Evolutionary conservation across 1,140 invertebrate genomes (phyloP).

Genomic region (Drosophila bifasciata): DNA sequence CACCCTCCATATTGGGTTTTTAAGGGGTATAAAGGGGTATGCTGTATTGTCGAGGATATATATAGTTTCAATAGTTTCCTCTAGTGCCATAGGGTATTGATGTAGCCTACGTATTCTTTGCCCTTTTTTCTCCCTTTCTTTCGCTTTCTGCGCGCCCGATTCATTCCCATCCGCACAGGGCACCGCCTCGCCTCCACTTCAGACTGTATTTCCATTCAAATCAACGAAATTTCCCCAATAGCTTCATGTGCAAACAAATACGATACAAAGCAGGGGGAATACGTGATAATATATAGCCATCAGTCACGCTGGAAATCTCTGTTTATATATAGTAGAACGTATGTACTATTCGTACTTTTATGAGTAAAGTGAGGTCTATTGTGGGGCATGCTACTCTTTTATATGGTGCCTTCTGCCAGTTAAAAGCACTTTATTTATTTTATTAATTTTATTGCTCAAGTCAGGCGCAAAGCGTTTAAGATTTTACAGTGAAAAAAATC

Average conservation of each 20-base stretch:
- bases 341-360: neutral
- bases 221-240: slow-evolving; percentile 56
- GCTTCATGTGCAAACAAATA: slow-evolving; percentile 64
- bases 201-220: slow-evolving; percentile 56
- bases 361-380: slow-evolving; percentile 9
- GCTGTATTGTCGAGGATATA: too few species aligned
- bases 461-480: slow-evolving; percentile 17
- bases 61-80: too few species aligned
- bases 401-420: slow-evolving; percentile 23
- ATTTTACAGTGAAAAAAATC: neutral
- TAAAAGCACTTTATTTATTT: slow-evolving; percentile 42
- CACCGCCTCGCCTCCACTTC: neutral
- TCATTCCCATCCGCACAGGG: too few species aligned
- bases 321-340: neutral
- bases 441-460: slow-evolving; percentile 33
- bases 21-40: too few species aligned
- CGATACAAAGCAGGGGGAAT: slow-evolving; percentile 10
- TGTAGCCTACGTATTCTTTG: too few species aligned
- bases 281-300: slow-evolving; percentile 12
- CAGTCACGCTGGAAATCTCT: slow-evolving; percentile 1
- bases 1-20: neutral
- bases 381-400: slow-evolving; percentile 13
- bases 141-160: too few species aligned
- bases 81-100: too few species aligned
- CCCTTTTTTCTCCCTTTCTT: neutral